A percentile compares a stretch with the other conserved stretches of the same genome.
phyloP scores from a whole-genome alignment of 2,797 vertebrate genomes.

The Hephaestus fuliginosus region DNA sequence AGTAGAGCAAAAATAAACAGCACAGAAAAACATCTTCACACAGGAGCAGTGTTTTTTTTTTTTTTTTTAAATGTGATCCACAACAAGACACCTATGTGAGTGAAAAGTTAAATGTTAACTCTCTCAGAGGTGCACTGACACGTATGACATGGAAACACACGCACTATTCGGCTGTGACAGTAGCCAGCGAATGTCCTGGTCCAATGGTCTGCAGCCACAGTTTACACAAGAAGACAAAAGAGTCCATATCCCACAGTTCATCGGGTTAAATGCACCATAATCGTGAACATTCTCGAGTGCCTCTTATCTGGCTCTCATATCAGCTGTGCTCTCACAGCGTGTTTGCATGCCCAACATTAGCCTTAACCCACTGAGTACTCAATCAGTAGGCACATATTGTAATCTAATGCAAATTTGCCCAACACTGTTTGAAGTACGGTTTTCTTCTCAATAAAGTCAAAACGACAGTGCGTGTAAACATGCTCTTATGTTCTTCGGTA shows the following conservation, averaged over 20 bases:
- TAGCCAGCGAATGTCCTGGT: neutral
- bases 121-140: neutral
- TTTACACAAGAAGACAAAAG: slow-evolving; percentile 62
- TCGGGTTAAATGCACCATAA: slow-evolving; percentile 39
- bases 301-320: slow-evolving; percentile 57
- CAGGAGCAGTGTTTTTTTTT: neutral
- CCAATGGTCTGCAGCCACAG: slow-evolving; percentile 21
- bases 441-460: neutral
- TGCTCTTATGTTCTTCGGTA: no score
- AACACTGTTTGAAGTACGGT: slow-evolving; percentile 8
- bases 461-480: neutral
- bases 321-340: slow-evolving; percentile 47
- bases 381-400: slow-evolving; percentile 9
- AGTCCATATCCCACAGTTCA: slow-evolving; percentile 43
- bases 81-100: neutral
- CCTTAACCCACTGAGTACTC: slow-evolving; percentile 25
- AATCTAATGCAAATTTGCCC: slow-evolving; percentile 46
- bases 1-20: slow-evolving; percentile 22
- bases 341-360: slow-evolving; percentile 13
- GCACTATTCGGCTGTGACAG: neutral
- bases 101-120: neutral
- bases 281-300: slow-evolving; percentile 28
- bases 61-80: neutral
- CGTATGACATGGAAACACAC: neutral
- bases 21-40: neutral